Conservation (phyloP, 2,888 invertebrate species). For the Parnassius mnemosyne region DNA sequence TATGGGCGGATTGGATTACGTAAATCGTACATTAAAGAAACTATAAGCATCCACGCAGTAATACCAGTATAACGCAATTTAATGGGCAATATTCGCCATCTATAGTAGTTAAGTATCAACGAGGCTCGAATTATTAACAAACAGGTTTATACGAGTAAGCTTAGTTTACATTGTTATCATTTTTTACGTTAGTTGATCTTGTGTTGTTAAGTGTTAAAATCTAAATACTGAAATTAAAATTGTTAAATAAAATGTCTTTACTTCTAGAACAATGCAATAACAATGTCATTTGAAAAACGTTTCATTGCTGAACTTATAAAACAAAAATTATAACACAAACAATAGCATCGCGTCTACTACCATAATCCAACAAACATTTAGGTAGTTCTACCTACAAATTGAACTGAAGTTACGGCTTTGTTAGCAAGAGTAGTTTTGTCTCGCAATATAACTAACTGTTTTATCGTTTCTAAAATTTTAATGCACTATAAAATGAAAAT, state of each 20-base stretch:
- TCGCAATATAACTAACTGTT: too few species aligned
- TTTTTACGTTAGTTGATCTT: neutral
- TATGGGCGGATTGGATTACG: slow-evolving; percentile 22
- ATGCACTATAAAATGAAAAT: too few species aligned
- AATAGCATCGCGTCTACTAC: neutral
- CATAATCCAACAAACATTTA: neutral
- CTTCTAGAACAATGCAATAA: slow-evolving; percentile 2
- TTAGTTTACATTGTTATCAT: neutral
- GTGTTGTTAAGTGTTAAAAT: neutral
- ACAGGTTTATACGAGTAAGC: neutral
- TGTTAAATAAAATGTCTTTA: neutral
- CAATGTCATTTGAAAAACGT: slow-evolving; percentile 6
- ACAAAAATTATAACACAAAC: neutral
- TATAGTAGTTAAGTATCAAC: slow-evolving; percentile 9
- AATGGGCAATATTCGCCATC: slow-evolving; percentile 13
- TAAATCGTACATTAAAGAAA: slow-evolving; percentile 22
- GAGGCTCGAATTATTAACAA: neutral
- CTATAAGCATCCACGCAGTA: slow-evolving; percentile 18
- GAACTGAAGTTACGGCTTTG: too few species aligned
- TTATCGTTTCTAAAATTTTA: too few species aligned
- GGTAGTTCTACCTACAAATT: neutral
- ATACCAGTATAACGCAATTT: slow-evolving; percentile 17
- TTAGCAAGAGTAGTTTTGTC: too few species aligned
- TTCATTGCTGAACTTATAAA: neutral
- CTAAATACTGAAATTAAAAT: too few species aligned